phyloP scores from a whole-genome alignment of 2,797 vertebrate genomes.

The Nyctalus aviator region DNA sequence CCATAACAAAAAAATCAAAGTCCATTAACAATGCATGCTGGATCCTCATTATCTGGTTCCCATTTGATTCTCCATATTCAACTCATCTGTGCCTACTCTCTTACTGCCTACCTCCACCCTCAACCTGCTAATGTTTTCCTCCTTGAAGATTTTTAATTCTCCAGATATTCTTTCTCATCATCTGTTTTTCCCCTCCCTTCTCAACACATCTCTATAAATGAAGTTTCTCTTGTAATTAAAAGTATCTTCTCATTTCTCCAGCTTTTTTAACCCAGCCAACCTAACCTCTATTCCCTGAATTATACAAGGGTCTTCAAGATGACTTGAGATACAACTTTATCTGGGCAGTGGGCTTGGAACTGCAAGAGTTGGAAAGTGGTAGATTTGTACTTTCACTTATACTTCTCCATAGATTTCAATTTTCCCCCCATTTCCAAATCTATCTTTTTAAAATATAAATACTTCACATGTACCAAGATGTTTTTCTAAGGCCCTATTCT shows the following conservation, averaged over 20 bases:
- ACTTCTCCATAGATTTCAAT: conserved; percentile 31
- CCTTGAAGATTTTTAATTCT: conserved; percentile 32
- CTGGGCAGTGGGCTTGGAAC: background rate
- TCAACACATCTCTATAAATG: background rate
- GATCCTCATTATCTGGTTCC: background rate
- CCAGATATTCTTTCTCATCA: background rate
- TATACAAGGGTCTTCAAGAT: background rate
- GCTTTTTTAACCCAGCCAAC: conserved; percentile 4
- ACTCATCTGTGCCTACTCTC: background rate
- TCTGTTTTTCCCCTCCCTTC: background rate
- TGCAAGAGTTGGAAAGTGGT: background rate
- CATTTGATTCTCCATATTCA: background rate
- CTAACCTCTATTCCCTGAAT: background rate
- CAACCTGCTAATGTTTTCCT: background rate
- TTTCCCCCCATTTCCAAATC: background rate
- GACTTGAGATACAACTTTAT: conserved; percentile 11
- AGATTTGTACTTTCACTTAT: conserved; percentile 1
- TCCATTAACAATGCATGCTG: background rate
- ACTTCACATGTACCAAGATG: background rate
- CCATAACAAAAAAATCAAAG: conserved; percentile 7
- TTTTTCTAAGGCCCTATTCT: conserved; percentile 13
- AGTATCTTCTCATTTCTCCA: background rate
- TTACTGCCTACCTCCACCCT: background rate
- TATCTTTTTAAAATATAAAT: conserved; percentile 51
- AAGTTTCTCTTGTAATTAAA: conserved; percentile 22